Conservation (phyloP, 2,888 invertebrate genomes). For the Heliconius aoede region DNA sequence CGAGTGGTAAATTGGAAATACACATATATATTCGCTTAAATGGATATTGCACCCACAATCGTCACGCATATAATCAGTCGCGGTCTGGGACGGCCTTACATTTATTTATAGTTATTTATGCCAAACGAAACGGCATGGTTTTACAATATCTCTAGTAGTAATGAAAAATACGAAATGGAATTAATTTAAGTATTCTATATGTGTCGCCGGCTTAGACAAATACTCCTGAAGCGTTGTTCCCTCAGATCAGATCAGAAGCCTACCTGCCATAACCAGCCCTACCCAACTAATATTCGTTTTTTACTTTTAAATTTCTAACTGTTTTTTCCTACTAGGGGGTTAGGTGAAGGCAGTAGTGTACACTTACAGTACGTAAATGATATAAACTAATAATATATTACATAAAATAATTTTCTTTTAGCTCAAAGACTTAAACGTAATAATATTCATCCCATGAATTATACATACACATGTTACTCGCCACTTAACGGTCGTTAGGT, state of each 20-base stretch:
- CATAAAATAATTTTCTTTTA: background rate
- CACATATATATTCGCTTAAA: too few species aligned
- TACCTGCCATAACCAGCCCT: too few species aligned
- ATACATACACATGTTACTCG: conserved; percentile 16
- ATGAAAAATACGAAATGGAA: background rate
- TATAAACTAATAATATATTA: background rate
- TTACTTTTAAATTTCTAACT: too few species aligned
- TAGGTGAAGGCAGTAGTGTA: too few species aligned
- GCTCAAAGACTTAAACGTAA: background rate
- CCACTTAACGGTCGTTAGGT: conserved; percentile 26
- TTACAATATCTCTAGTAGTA: background rate
- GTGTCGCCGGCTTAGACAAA: conserved; percentile 10
- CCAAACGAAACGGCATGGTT: background rate
- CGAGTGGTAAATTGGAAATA: too few species aligned
- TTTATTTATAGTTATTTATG: background rate
- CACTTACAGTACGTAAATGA: too few species aligned
- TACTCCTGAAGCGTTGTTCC: background rate
- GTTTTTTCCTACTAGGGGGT: too few species aligned
- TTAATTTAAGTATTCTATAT: background rate
- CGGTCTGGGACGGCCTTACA: too few species aligned
- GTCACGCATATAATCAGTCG: too few species aligned
- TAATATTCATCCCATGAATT: conserved; percentile 8
- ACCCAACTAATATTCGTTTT: too few species aligned
- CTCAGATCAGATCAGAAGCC: too few species aligned
- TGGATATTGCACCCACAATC: too few species aligned